Percentiles rank a stretch among this genome's conserved stretches.
Conservation (phyloP, 2,113 vertebrate genomes). For the Periophthalmodon schlosseri region DNA sequence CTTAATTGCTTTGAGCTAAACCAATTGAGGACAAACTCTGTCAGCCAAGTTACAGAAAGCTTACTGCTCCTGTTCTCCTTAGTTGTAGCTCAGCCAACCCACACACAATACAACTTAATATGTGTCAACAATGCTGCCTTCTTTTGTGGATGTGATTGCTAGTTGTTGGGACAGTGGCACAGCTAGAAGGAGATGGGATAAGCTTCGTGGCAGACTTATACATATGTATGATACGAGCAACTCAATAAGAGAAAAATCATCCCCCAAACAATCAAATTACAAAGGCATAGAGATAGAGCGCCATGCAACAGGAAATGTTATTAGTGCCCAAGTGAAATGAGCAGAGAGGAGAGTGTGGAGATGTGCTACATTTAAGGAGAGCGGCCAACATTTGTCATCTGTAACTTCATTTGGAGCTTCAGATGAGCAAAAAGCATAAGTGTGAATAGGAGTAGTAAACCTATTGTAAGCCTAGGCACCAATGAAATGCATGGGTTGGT, state of each 20-base stretch:
- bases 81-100: neutral
- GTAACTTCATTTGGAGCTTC: conserved; percentile 76
- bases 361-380: conserved; percentile 67
- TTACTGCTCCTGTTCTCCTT: neutral
- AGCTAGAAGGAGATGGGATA: conserved; percentile 59
- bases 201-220: conserved; percentile 69
- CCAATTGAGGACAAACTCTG: neutral
- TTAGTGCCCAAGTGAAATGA: conserved; percentile 73
- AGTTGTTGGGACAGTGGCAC: conserved; percentile 32
- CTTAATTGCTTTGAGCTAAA: too few species aligned
- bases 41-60: neutral
- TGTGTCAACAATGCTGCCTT: conserved; percentile 33
- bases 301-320: conserved; percentile 75
- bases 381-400: conserved; percentile 73
- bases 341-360: conserved; percentile 56
- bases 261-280: conserved; percentile 77
- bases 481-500: conserved; percentile 56
- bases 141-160: conserved; percentile 30
- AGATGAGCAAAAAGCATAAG: conserved; percentile 62
- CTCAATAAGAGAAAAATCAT: conserved; percentile 76
- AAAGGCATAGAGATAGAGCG: conserved; percentile 61
- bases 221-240: conserved; percentile 79
- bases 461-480: conserved; percentile 37
- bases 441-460: conserved; percentile 37
- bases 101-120: conserved; percentile 17